These are phyloP conservation scores for Entomobrya proxima DNA, from an alignment of 2,888 invertebrate species.

Conservation along the genomic window DNA sequence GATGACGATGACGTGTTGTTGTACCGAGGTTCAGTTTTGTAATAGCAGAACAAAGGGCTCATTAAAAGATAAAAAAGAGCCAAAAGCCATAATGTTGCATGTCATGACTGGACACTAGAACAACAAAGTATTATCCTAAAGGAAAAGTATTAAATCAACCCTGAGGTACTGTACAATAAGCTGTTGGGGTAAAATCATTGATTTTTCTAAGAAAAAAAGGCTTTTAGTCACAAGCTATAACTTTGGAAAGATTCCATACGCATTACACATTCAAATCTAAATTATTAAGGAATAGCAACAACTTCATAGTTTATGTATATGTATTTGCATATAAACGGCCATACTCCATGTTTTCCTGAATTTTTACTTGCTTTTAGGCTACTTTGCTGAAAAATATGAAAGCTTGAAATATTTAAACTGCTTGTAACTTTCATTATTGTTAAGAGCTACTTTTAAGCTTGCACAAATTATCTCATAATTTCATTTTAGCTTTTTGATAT, in stretches of 20 bases:
- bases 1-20: neutral
- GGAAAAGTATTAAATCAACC: conserved; percentile 57
- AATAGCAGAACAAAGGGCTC: conserved; percentile 10
- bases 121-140: conserved; percentile 52
- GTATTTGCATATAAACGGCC: too few species aligned
- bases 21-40: neutral
- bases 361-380: too few species aligned
- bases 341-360: too few species aligned
- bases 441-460: too few species aligned
- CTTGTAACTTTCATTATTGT: too few species aligned
- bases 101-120: conserved; percentile 68
- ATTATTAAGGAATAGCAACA: too few species aligned
- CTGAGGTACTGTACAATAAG: conserved; percentile 23
- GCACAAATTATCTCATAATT: too few species aligned
- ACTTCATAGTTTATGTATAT: too few species aligned
- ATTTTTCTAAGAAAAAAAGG: conserved; percentile 33
- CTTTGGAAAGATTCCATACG: conserved; percentile 40
- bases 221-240: neutral
- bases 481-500: neutral
- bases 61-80: conserved; percentile 40
- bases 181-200: conserved; percentile 18
- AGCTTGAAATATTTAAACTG: too few species aligned
- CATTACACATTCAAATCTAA: too few species aligned
- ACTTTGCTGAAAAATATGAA: too few species aligned
- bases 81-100: conserved; percentile 18